Evolutionary conservation across 1,140 invertebrate genomes (phyloP).

Genomic region (Drosophila seguyi): DNA sequence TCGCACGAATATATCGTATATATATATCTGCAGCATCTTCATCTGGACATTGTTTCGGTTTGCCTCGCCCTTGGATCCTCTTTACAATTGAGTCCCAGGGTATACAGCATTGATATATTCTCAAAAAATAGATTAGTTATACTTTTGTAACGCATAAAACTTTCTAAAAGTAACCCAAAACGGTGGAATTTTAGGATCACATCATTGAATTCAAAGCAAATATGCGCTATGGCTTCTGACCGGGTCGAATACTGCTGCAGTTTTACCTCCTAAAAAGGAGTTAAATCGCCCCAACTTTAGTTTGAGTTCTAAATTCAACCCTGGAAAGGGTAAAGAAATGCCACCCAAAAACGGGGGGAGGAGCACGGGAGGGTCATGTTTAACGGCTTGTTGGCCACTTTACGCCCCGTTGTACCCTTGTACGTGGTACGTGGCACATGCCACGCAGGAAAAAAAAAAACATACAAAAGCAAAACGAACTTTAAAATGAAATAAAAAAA

Average conservation of each 20-base stretch:
- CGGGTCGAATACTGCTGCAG: not conserved
- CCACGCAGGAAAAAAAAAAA: conserved; percentile 2
- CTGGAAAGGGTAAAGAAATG: not conserved
- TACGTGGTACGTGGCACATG: conserved; percentile 7
- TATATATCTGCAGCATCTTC: conserved; percentile 37
- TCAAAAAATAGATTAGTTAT: not conserved
- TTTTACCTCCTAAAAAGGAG: too few relatives aligned
- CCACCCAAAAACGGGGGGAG: not conserved
- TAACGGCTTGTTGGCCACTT: conserved; percentile 81
- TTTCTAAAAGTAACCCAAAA: too few relatives aligned
- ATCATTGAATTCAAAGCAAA: not conserved
- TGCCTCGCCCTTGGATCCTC: not conserved
- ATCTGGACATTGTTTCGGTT: conserved; percentile 8
- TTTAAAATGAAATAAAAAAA: conserved; percentile 37
- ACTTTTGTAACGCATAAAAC: too few relatives aligned
- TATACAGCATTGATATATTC: not conserved
- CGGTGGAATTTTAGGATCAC: not conserved
- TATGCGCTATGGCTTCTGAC: not conserved
- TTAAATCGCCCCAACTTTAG: too few relatives aligned
- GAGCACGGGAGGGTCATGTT: conserved; percentile 40
- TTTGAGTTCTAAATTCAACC: conserved; percentile 25
- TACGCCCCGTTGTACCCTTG: conserved; percentile 60
- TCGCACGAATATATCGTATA: not conserved
- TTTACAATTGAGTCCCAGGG: not conserved
- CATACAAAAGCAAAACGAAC: conserved; percentile 33